Evolutionary conservation across 2,113 vertebrate species (phyloP).

Genomic region (Dendropsophus ebraccatus): DNA sequence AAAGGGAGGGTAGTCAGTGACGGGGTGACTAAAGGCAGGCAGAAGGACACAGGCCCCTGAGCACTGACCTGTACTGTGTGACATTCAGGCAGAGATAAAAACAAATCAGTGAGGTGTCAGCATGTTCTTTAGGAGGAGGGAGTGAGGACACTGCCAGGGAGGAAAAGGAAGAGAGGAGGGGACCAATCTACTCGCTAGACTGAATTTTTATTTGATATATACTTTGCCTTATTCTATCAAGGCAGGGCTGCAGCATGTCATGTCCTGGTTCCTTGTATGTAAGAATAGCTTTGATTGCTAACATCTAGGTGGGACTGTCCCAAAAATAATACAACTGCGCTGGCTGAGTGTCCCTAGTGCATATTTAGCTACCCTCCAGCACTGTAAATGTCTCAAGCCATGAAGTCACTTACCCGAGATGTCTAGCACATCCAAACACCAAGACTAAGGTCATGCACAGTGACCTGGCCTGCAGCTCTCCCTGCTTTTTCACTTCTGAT

Average conservation of each 20-base stretch:
- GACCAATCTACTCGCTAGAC: not conserved
- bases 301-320: not conserved
- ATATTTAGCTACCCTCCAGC: not conserved
- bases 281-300: not conserved
- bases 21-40: constrained; percentile 44
- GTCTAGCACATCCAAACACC: not conserved
- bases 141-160: constrained; percentile 31
- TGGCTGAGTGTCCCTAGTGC: not conserved
- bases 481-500: not conserved
- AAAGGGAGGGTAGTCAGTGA: constrained; percentile 32
- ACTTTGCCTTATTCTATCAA: constrained; percentile 10
- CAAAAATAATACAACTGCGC: not conserved
- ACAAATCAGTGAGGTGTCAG: constrained; percentile 59
- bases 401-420: not conserved
- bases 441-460: not conserved
- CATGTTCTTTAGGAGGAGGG: constrained; percentile 41
- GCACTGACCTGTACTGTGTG: constrained; percentile 52
- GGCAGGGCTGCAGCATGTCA: not conserved
- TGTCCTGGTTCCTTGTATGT: not conserved
- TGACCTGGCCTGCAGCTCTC: constrained; percentile 32
- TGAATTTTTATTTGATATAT: constrained; percentile 41
- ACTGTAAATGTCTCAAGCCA: not conserved
- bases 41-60: constrained; percentile 54
- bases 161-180: constrained; percentile 25
- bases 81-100: constrained; percentile 57